phyloP scores from a whole-genome alignment of 2,888 invertebrate genomes.

The Flabesymbios commensalis region DNA sequence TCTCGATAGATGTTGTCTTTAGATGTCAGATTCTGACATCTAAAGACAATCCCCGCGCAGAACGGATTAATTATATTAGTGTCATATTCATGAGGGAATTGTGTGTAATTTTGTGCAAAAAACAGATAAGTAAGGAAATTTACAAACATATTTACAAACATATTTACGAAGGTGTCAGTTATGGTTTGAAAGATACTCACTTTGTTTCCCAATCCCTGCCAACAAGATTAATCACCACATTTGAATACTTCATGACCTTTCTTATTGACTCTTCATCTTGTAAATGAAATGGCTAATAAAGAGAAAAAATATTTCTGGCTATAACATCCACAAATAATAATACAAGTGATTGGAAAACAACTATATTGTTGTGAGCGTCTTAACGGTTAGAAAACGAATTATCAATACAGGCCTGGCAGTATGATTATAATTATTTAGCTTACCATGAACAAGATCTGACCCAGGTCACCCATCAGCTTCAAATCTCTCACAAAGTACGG shows the following conservation, averaged over 20 bases:
- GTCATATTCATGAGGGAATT: too few species aligned
- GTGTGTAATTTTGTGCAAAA: too few species aligned
- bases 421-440: too few species aligned
- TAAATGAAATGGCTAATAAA: slow-evolving; percentile 76
- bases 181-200: too few species aligned
- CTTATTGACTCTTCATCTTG: slow-evolving; percentile 82
- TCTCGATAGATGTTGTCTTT: too few species aligned
- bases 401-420: neutral
- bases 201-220: slow-evolving; percentile 91
- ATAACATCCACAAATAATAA: neutral
- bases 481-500: slow-evolving; percentile 77
- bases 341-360: too few species aligned
- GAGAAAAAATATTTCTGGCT: neutral
- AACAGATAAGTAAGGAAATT: too few species aligned
- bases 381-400: neutral
- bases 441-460: slow-evolving; percentile 81
- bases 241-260: slow-evolving; percentile 84
- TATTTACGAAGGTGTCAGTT: too few species aligned
- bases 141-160: too few species aligned
- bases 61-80: too few species aligned
- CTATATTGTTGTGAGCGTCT: neutral
- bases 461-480: slow-evolving; percentile 89
- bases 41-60: too few species aligned
- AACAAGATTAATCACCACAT: slow-evolving; percentile 93
- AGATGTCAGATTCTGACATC: too few species aligned